Evolutionary conservation across 2,797 vertebrate genomes (phyloP).

Genomic region (Lepilemur ruficaudatus): DNA sequence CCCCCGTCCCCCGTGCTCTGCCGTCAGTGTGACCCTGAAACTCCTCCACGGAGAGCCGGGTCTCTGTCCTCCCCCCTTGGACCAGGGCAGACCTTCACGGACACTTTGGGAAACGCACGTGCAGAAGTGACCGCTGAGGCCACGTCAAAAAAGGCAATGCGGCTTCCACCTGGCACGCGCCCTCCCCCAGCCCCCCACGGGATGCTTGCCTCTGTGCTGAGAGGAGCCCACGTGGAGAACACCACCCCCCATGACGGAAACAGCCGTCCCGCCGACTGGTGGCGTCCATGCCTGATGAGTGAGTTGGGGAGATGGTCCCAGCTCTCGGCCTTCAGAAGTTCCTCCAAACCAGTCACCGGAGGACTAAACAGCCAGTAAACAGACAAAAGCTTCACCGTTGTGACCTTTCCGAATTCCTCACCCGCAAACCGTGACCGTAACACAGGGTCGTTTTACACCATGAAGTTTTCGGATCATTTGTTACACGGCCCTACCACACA

Average conservation of each 20-base stretch:
- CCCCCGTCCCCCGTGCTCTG: rapidly evolving
- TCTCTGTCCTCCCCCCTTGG: background rate
- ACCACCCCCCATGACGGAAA: rapidly evolving
- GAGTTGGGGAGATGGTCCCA: too few relatives aligned
- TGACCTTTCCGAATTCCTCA: too few relatives aligned
- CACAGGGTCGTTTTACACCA: background rate
- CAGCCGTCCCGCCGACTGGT: rapidly evolving
- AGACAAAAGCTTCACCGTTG: too few relatives aligned
- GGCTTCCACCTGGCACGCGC: rapidly evolving
- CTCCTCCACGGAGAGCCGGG: background rate
- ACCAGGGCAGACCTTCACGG: background rate
- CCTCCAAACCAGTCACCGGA: background rate
- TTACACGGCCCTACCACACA: background rate
- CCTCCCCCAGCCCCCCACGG: too few relatives aligned
- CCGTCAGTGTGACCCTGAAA: rapidly evolving
- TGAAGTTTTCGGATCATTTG: background rate
- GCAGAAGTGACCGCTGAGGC: background rate
- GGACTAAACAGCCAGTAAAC: background rate
- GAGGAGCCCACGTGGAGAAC: background rate
- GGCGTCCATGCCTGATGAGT: rapidly evolving
- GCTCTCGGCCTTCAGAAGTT: background rate
- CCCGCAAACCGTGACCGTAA: background rate
- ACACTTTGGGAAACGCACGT: rapidly evolving
- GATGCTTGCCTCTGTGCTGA: background rate
- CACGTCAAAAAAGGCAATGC: rapidly evolving